Conservation (phyloP, 1,140 invertebrate genomes). For the Probaryconus sp. region DNA sequence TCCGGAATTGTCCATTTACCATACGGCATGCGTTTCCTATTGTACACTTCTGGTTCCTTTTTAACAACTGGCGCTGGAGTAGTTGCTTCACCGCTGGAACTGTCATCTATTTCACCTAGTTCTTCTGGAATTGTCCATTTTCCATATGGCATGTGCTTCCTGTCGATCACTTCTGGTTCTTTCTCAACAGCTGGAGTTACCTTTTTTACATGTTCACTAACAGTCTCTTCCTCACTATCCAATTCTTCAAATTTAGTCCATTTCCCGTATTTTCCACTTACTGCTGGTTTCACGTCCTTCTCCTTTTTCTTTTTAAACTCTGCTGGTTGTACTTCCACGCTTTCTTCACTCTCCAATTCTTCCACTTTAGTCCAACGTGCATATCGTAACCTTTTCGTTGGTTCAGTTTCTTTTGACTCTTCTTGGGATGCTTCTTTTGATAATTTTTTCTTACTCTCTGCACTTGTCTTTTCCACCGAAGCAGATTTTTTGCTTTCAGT, state of each 20-base stretch:
- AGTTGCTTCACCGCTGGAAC: too few relatives aligned
- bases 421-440: conserved; percentile 18
- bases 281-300: not conserved
- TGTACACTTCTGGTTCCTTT: conserved; percentile 19
- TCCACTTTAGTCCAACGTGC: conserved; percentile 57
- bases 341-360: conserved; percentile 9
- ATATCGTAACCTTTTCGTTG: conserved; percentile 26
- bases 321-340: not conserved
- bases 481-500: too few relatives aligned
- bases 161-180: conserved; percentile 26
- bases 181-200: conserved; percentile 10
- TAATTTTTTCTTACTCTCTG: too few relatives aligned
- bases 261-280: conserved; percentile 39
- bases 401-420: conserved; percentile 4
- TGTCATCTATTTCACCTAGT: too few relatives aligned
- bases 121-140: conserved; percentile 3
- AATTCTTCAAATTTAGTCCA: conserved; percentile 63
- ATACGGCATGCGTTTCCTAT: conserved; percentile 42
- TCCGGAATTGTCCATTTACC: conserved; percentile 57
- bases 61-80: too few relatives aligned
- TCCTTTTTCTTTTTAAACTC: conserved; percentile 32
- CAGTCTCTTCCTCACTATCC: conserved; percentile 73
- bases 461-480: too few relatives aligned
- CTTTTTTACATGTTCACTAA: not conserved
- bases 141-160: conserved; percentile 21